Base-by-base conservation (phyloP, 2,797 vertebrate genomes). In the Natrix natrix region DNA sequence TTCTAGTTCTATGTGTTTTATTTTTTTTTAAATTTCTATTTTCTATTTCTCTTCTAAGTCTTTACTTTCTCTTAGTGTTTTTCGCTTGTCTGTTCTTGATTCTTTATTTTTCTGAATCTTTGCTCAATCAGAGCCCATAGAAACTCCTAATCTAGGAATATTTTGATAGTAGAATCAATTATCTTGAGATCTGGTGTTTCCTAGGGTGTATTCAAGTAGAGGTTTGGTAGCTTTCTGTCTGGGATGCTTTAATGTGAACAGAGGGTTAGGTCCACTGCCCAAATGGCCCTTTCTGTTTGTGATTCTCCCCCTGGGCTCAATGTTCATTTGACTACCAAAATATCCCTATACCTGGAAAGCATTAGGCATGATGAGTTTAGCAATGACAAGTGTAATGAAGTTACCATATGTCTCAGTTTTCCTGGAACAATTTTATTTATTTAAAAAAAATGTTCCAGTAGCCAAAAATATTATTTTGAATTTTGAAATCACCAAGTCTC, bases 281-380 rank as follows among this genome's bases (percentile, higher is more conserved):
- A 83, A 83, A 83, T 48, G 20, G 74, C 37, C 8, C 4, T 83
- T 83, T 83, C 22, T 91, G 90, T 60, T 24, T 83, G 20, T 83
- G 37, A 83, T 48, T 48, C 20, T 83, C 24, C 10, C 20, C 87
- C 54, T 88, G 32, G 43, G 87, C 90, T 92, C 87, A 91, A 94
- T 87, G 63, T 54, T 56, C 56, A 86, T 66, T 90, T 92, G 86
- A 92, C 66, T 92, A 54, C 57, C 28, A 86, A 78, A 92, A 86
- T 69, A 92, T 52, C 74, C 8, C 32, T 56, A 92, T 92, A 83
- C 57, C 91, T 91, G 57, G 89, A 88, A 92, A 89, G 74, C 37
- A 86, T 94, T 89, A 91, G 60, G 13, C 88, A 92, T 92, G 87
- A 91, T 91, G 69, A 91, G 17, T 86, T 93, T 91, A 89, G 57